A percentile compares a stretch with the other conserved stretches of the same genome.
These are phyloP conservation scores for Petrosia ficiformis DNA, from an alignment of 37 sponge, comb jelly and placozoan species.

Conservation along the genomic window DNA sequence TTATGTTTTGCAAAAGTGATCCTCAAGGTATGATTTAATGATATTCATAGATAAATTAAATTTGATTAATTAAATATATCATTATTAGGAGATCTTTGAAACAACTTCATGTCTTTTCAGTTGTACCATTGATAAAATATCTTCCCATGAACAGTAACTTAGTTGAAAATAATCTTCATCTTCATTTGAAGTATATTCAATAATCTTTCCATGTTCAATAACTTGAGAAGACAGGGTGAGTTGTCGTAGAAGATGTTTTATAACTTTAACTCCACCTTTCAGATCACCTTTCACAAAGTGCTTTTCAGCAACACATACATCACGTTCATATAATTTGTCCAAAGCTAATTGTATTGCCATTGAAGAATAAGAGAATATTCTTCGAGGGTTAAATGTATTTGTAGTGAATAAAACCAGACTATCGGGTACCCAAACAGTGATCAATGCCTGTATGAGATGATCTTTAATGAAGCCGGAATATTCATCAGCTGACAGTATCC, in stretches of 20 bases:
- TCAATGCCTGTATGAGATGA: conserved; percentile 34
- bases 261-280: conserved; percentile 38
- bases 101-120: too few species aligned
- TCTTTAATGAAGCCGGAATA: conserved; percentile 15
- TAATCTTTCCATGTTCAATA: conserved; percentile 8
- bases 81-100: too few species aligned
- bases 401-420: conserved; percentile 6
- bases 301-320: conserved; percentile 63
- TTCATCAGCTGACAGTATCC: conserved; percentile 37
- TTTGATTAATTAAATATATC: too few species aligned
- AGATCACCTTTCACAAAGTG: conserved; percentile 53
- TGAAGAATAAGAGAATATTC: conserved; percentile 17
- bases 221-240: conserved; percentile 32
- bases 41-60: too few species aligned
- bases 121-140: too few species aligned
- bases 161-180: too few species aligned
- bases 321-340: conserved; percentile 32
- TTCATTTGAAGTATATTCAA: conserved; percentile 32
- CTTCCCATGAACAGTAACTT: too few species aligned
- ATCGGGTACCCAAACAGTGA: conserved; percentile 42
- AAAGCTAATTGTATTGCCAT: conserved; percentile 12
- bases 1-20: too few species aligned
- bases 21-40: too few species aligned
- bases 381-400: conserved; percentile 25
- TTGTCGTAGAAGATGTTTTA: conserved; percentile 49